phyloP scores from a whole-genome alignment of 2,888 invertebrate genomes.

The Oasisia sp. region DNA sequence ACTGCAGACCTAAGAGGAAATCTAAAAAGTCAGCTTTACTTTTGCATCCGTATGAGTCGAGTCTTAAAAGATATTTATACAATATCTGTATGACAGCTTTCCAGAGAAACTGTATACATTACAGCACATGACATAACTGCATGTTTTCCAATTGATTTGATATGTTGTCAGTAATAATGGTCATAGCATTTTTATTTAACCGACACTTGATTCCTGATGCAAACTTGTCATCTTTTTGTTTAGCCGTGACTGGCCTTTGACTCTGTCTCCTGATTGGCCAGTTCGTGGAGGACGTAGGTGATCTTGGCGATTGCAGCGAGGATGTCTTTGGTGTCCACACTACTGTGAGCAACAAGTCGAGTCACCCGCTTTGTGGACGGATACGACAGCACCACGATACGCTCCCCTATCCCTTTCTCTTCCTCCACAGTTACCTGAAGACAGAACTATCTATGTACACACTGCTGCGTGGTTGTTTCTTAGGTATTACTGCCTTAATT shows the following conservation, averaged over 20 bases:
- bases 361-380: conserved; percentile 22
- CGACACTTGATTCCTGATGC: neutral
- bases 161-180: neutral
- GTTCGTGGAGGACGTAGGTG: conserved; percentile 28
- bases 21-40: too few species aligned
- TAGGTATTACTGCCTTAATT: neutral
- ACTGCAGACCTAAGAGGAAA: too few species aligned
- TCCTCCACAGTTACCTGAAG: conserved; percentile 31
- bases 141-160: neutral
- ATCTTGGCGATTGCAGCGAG: conserved; percentile 26
- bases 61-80: too few species aligned
- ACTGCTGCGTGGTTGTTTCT: neutral
- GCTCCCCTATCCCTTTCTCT: neutral
- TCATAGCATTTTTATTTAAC: neutral
- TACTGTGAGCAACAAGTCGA: conserved; percentile 28
- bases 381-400: conserved; percentile 18
- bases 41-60: too few species aligned
- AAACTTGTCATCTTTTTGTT: neutral
- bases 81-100: too few species aligned
- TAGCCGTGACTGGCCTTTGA: neutral
- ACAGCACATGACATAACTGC: neutral
- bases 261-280: neutral
- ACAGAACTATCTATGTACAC: neutral
- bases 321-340: conserved; percentile 26
- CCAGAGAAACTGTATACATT: neutral